phyloP scores from a whole-genome alignment of 1,140 invertebrate species.

The Theocolax elegans region DNA sequence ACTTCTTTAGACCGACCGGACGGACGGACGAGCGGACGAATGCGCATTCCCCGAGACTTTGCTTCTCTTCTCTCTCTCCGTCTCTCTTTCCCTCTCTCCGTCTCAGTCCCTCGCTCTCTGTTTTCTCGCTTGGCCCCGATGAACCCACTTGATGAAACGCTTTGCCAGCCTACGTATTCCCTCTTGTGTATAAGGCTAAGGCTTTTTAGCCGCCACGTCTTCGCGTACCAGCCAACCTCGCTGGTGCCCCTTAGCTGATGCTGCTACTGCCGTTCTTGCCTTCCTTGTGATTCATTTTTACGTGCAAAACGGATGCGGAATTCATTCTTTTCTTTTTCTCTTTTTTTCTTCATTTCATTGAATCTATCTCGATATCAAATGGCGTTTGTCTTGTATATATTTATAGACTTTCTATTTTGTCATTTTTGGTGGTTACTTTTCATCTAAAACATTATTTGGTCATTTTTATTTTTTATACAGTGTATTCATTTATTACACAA shows the following conservation, averaged over 20 bases:
- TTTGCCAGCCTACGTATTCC: conserved; percentile 49
- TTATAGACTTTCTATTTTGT: too few relatives aligned
- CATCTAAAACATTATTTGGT: too few relatives aligned
- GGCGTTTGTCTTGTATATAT: too few relatives aligned
- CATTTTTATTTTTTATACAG: too few relatives aligned
- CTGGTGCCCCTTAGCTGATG: background rate
- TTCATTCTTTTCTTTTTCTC: background rate
- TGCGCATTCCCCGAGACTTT: conserved; percentile 54
- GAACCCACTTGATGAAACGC: conserved; percentile 64
- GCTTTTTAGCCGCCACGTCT: background rate
- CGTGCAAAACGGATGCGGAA: background rate
- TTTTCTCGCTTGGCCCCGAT: conserved; percentile 53
- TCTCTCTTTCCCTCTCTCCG: background rate
- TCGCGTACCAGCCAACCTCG: background rate
- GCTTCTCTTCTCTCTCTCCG: background rate
- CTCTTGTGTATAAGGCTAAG: conserved; percentile 33
- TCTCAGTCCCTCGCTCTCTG: background rate
- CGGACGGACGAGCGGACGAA: background rate
- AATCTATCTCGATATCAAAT: too few relatives aligned
- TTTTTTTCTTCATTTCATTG: too few relatives aligned
- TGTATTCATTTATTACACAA: too few relatives aligned
- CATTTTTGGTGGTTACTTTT: too few relatives aligned
- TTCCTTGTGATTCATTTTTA: conserved; percentile 14
- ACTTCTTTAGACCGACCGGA: conserved; percentile 54
- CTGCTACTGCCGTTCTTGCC: background rate